Percentiles rank a stretch among this genome's conserved stretches.
phyloP scores from a whole-genome alignment of 2,113 vertebrate genomes.

The Caranx ignobilis region DNA sequence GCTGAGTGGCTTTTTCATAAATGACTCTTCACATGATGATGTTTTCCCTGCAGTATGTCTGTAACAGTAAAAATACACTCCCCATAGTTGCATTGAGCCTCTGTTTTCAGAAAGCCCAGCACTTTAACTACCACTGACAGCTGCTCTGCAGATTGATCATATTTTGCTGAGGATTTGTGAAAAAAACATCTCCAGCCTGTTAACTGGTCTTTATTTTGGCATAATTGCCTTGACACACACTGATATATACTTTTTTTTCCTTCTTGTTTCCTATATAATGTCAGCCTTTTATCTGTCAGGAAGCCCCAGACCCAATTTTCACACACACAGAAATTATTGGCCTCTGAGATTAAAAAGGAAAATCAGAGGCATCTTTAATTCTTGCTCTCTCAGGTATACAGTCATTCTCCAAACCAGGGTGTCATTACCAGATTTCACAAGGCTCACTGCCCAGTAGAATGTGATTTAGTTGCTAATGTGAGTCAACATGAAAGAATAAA shows the following conservation, averaged over 20 bases:
- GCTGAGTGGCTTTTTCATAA: background rate
- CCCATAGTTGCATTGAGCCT: background rate
- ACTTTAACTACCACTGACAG: background rate
- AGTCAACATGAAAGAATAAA: background rate
- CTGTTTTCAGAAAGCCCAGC: background rate
- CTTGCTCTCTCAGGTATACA: background rate
- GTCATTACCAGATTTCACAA: background rate
- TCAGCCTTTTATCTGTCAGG: slow-evolving; percentile 1
- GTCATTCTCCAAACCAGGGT: background rate
- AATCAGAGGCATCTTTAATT: background rate
- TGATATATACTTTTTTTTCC: too few species aligned
- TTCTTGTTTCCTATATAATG: background rate
- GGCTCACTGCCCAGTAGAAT: background rate
- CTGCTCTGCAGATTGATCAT: background rate
- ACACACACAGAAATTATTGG: background rate
- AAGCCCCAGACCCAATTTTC: background rate
- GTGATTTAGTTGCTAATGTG: background rate
- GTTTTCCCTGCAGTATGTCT: background rate
- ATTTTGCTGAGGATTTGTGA: background rate
- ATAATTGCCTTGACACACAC: background rate
- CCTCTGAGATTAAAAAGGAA: background rate
- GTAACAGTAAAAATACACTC: background rate
- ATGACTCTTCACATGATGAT: background rate
- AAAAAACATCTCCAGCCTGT: background rate
- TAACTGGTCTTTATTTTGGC: background rate